Conservation (phyloP, 2,113 vertebrate species). For the Monopterus albus region DNA sequence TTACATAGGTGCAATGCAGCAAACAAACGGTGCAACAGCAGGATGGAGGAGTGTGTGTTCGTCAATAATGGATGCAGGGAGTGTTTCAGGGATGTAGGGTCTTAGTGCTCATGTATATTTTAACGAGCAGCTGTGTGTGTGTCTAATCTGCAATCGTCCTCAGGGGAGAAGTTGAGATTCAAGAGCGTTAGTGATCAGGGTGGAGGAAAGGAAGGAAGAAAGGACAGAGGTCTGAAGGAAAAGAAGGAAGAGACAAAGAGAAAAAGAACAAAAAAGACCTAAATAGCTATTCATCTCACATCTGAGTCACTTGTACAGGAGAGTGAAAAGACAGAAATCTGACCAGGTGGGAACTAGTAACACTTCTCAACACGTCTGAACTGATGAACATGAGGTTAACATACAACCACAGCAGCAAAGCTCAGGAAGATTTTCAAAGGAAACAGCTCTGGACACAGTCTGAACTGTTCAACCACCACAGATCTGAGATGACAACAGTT, state of each 20-base stretch:
- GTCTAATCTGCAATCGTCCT: not conserved
- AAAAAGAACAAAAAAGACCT: not conserved
- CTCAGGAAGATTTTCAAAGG: too few species aligned
- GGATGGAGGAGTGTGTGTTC: slow-evolving; percentile 11
- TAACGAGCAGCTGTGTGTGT: slow-evolving; percentile 32
- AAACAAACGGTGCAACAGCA: slow-evolving; percentile 55
- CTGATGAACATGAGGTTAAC: too few species aligned
- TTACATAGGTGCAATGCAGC: slow-evolving; percentile 59
- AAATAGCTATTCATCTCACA: too few species aligned
- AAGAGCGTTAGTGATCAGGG: not conserved
- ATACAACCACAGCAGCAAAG: too few species aligned
- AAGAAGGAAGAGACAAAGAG: not conserved
- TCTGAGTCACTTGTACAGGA: too few species aligned
- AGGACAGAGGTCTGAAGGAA: not conserved
- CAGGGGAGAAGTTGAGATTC: slow-evolving; percentile 21
- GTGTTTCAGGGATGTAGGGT: slow-evolving; percentile 57
- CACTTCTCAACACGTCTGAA: too few species aligned
- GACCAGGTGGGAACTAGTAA: too few species aligned
- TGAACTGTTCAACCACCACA: too few species aligned
- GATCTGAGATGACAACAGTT: too few species aligned
- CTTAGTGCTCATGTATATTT: slow-evolving; percentile 66
- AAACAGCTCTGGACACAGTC: too few species aligned
- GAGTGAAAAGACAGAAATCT: too few species aligned
- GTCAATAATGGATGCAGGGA: slow-evolving; percentile 59
- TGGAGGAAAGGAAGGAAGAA: not conserved